These are phyloP conservation scores for Chalcosyrphus nemorum DNA, from an alignment of 2,888 invertebrate genomes.

Conservation along the genomic window DNA sequence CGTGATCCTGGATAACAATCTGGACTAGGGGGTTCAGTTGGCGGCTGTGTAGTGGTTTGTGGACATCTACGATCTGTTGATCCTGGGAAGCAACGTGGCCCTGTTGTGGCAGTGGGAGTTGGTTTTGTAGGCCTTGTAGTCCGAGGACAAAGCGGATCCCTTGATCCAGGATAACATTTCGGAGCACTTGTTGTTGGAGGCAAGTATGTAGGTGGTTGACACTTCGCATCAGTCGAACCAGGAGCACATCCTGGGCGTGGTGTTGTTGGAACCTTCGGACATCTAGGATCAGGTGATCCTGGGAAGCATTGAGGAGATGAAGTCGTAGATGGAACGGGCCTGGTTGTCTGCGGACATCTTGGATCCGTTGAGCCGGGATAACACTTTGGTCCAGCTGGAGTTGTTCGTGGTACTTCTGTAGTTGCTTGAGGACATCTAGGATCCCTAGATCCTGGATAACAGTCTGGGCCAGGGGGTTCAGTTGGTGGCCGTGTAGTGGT, in stretches of 20 bases:
- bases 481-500: slow-evolving; percentile 56
- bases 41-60: slow-evolving; percentile 60
- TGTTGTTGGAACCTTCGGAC: slow-evolving; percentile 50
- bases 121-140: slow-evolving; percentile 50
- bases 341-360: slow-evolving; percentile 69
- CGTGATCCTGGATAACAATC: slow-evolving; percentile 75
- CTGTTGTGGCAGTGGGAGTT: slow-evolving; percentile 71
- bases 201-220: slow-evolving; percentile 68
- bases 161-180: slow-evolving; percentile 77
- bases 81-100: slow-evolving; percentile 75
- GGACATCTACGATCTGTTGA: slow-evolving; percentile 74
- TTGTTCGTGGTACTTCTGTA: neutral
- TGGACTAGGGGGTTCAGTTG: slow-evolving; percentile 73
- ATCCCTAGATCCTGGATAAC: slow-evolving; percentile 77
- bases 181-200: slow-evolving; percentile 73
- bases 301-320: slow-evolving; percentile 59
- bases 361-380: slow-evolving; percentile 79
- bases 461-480: slow-evolving; percentile 76
- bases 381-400: slow-evolving; percentile 64
- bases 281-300: slow-evolving; percentile 78
- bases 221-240: slow-evolving; percentile 75
- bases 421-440: slow-evolving; percentile 72
- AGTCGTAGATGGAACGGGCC: slow-evolving; percentile 70
- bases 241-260: slow-evolving; percentile 74
- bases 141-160: slow-evolving; percentile 58